Conservation (phyloP, 1,140 invertebrate species). For the Drosophila setifemur region DNA sequence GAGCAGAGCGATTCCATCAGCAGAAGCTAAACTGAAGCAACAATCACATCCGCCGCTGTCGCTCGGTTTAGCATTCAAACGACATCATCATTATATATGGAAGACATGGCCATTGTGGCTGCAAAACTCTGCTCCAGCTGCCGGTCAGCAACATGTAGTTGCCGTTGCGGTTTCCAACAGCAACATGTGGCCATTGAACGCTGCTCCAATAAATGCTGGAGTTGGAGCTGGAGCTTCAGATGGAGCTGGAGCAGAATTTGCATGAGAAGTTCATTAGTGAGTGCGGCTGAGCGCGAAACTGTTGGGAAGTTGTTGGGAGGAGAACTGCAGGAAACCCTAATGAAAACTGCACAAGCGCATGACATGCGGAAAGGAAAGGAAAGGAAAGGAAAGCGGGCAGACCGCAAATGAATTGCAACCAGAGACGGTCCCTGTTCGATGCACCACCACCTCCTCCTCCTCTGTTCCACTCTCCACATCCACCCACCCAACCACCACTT, state of each 20-base stretch:
- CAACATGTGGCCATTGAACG: conserved; percentile 49
- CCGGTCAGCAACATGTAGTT: conserved; percentile 34
- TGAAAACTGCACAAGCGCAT: conserved; percentile 43
- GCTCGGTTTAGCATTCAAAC: conserved; percentile 50
- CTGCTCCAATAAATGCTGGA: conserved; percentile 47
- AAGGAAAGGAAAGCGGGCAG: conserved; percentile 5
- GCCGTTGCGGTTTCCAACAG: conserved; percentile 7
- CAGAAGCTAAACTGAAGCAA: conserved; percentile 31
- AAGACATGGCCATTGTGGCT: conserved; percentile 45
- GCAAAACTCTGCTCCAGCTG: conserved; percentile 7
- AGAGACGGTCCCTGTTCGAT: background rate
- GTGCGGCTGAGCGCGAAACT: conserved; percentile 45
- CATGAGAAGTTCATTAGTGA: conserved; percentile 78
- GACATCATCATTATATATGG: conserved; percentile 71
- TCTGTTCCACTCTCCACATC: background rate
- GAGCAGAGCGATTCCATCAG: conserved; percentile 17
- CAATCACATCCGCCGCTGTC: conserved; percentile 68
- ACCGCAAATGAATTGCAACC: conserved; percentile 59
- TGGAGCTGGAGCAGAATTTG: conserved; percentile 60
- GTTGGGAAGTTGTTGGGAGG: conserved; percentile 1
- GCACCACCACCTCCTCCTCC: background rate
- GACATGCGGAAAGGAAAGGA: conserved; percentile 15
- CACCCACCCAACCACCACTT: conserved; percentile 44
- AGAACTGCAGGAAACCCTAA: conserved; percentile 5
- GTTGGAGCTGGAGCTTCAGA: conserved; percentile 44